A percentile compares a stretch with the other conserved stretches of the same genome.
Evolutionary conservation across 2,113 vertebrate species (phyloP).

Genomic region (Tonatia bakeri): DNA sequence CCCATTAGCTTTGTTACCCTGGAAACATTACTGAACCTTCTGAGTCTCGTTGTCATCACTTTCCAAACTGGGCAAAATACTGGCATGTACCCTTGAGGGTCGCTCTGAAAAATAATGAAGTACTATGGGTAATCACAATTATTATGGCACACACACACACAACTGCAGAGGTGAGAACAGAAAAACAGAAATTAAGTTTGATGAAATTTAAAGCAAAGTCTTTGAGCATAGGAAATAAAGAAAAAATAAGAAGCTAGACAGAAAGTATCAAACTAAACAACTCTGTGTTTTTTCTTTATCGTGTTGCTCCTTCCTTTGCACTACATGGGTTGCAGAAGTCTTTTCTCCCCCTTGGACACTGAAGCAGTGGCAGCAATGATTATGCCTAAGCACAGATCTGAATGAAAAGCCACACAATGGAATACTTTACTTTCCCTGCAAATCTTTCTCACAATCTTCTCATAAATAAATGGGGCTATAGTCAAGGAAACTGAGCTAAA

Average conservation of each 20-base stretch:
- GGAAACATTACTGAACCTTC: not conserved
- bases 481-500: conserved; percentile 63
- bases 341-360: not conserved
- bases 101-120: not conserved
- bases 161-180: not conserved
- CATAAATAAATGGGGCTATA: conserved; percentile 71
- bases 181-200: not conserved
- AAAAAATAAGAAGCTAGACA: not conserved
- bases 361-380: not conserved
- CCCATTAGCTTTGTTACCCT: not conserved
- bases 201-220: not conserved
- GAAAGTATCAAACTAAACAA: not conserved
- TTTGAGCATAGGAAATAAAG: not conserved
- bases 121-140: not conserved
- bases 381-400: conserved; percentile 43
- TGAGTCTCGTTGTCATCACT: not conserved
- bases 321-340: not conserved
- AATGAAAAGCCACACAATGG: conserved; percentile 63
- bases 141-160: not conserved
- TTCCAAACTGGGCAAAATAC: not conserved
- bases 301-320: not conserved
- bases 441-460: conserved; percentile 66
- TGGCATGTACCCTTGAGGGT: not conserved
- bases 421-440: conserved; percentile 51
- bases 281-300: not conserved